phyloP scores from a whole-genome alignment of 2,113 vertebrate genomes.

The Lepisosteus oculatus region DNA sequence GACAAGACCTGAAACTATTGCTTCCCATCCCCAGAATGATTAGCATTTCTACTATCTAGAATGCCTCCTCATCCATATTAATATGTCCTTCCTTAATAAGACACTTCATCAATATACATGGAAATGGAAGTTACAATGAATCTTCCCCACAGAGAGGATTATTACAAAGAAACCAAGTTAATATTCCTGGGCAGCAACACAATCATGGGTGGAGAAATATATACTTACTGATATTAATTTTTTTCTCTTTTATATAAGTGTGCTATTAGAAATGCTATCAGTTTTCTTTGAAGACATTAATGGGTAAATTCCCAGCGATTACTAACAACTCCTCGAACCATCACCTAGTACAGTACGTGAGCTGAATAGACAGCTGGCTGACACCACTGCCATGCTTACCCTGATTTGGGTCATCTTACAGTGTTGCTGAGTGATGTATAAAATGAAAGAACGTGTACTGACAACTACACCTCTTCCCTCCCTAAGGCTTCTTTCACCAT shows the following conservation, averaged over 20 bases:
- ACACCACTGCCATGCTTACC: too few species aligned
- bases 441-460: too few species aligned
- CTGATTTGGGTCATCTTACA: too few species aligned
- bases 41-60: constrained; percentile 11
- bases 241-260: neutral
- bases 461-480: too few species aligned
- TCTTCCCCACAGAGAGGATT: constrained; percentile 7
- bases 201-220: constrained; percentile 9
- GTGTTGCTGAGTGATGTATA: too few species aligned
- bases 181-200: constrained; percentile 17
- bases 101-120: constrained; percentile 28
- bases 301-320: constrained; percentile 9
- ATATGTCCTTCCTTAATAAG: constrained; percentile 19
- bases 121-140: constrained; percentile 9
- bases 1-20: neutral
- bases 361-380: too few species aligned
- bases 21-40: neutral
- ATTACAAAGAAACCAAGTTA: constrained; percentile 17
- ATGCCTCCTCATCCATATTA: constrained; percentile 10
- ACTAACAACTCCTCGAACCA: neutral
- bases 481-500: too few species aligned
- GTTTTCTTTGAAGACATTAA: constrained; percentile 18
- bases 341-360: neutral
- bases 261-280: constrained; percentile 16
- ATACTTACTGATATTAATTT: constrained; percentile 8